Conservation (phyloP, 2,888 invertebrate genomes). For the Chironomus tentans region DNA sequence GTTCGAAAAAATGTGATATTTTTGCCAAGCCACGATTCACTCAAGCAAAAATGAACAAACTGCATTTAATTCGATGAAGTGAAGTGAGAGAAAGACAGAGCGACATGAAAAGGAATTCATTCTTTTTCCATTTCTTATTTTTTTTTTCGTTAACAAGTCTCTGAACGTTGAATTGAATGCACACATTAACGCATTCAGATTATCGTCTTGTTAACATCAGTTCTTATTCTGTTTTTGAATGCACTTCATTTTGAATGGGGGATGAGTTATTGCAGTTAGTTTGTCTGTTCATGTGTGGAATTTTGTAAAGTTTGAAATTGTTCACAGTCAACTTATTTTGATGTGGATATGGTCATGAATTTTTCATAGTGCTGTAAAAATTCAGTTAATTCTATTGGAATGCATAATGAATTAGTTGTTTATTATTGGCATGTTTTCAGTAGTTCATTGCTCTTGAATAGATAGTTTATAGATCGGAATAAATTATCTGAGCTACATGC, state of each 20-base stretch:
- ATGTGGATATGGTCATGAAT: background rate
- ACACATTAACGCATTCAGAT: slow-evolving; percentile 19
- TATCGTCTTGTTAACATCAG: slow-evolving; percentile 16
- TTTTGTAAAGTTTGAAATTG: too few species aligned
- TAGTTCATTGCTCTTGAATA: too few species aligned
- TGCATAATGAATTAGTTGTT: too few species aligned
- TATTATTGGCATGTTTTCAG: too few species aligned
- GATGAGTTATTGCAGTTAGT: too few species aligned
- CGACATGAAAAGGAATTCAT: background rate
- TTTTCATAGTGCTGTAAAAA: too few species aligned
- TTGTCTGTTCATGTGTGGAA: background rate
- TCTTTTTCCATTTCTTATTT: background rate
- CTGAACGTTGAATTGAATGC: background rate
- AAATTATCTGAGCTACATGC: too few species aligned
- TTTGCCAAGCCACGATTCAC: background rate
- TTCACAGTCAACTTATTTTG: too few species aligned
- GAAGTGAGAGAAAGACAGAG: background rate
- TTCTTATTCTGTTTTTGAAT: background rate
- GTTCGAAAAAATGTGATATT: background rate
- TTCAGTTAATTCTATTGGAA: too few species aligned
- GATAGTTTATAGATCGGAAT: too few species aligned
- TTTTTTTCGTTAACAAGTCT: slow-evolving; percentile 4
- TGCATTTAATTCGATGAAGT: background rate
- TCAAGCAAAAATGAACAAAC: background rate
- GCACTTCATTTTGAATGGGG: background rate